Evolutionary conservation across 2,888 invertebrate genomes (phyloP), one percentile per base, ranked within the genome.

Genomic region (Corbicula japonica): DNA sequence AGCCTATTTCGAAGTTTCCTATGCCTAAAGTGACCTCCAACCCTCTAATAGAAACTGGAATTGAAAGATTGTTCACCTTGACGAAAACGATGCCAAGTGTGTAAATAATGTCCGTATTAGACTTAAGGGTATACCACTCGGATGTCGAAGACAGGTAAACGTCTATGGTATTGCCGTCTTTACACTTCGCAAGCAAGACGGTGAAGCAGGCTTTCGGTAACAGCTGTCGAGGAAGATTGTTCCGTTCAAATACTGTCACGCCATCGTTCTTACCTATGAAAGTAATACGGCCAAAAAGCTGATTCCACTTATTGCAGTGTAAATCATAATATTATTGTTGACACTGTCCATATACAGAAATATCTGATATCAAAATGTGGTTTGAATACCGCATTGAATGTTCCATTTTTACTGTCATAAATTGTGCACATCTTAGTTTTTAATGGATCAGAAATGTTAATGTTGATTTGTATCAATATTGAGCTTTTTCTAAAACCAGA

Each of bases 31-130:
- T 10, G 1, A 76, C 61, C 23, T 52, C 30, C 5, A 66, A 30
- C 12, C 76, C 76, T n/a, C 23, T 38, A 18, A 76, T n/a, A 4
- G 76, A 71, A 18, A 76, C 48, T 1, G 76, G 76, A 21, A 76
- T 2, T n/a, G 66, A 44, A 15, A 76, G 30, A 6, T 23, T 2
- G n/a, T 66, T 66, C 5, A 61, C 46, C 61, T 66, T 66, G n/a
- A 68, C 76, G 28, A 61, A 76, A 18, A 60, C 52, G 15, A 76
- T 54, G 2, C 76, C 76, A 30, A 46, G 28, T 6, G 76, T 72
- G 34, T 50, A 76, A 23, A 46, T 32, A 1, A 54, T 26, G 32
- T 6, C 15, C 1, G 8, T 30, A 32, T 71, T 46, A 34, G 28
- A n/a, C n/a, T 44, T 62, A 8, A 44, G 28, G 12, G 5, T 41